Evolutionary conservation across 2,113 vertebrate genomes (phyloP).

Genomic region (Eptesicus fuscus): DNA sequence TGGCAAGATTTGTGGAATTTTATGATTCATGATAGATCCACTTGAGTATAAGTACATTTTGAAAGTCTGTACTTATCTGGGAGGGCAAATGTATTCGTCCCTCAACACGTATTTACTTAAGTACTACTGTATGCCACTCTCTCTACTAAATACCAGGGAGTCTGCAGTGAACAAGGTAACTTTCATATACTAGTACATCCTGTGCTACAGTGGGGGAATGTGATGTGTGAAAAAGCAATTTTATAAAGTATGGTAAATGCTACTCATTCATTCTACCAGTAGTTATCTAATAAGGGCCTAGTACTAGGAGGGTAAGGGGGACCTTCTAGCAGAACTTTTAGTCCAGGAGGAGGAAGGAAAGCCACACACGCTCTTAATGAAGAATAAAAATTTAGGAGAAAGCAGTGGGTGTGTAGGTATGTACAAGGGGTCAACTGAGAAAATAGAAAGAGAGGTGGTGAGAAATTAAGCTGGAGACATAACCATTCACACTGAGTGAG

Average conservation of each 20-base stretch:
- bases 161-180: not conserved
- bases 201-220: not conserved
- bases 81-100: not conserved
- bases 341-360: not conserved
- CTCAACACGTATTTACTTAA: not conserved
- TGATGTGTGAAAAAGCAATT: not conserved
- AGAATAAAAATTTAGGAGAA: not conserved
- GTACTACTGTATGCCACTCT: not conserved
- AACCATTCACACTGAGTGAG: not conserved
- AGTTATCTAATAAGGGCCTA: not conserved
- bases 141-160: not conserved
- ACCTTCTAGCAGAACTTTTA: not conserved
- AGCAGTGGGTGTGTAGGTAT: not conserved
- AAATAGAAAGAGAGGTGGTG: not conserved
- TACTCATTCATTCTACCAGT: not conserved
- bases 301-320: not conserved
- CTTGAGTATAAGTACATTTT: not conserved
- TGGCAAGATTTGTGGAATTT: constrained; percentile 24
- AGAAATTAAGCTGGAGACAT: not conserved
- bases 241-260: not conserved
- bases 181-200: not conserved
- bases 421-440: not conserved
- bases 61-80: not conserved
- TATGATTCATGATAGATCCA: not conserved
- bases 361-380: not conserved